A percentile compares a stretch with the other conserved stretches of the same genome.
These are phyloP conservation scores for Agrotis puta DNA, from an alignment of 2,888 invertebrate species.

Conservation along the genomic window DNA sequence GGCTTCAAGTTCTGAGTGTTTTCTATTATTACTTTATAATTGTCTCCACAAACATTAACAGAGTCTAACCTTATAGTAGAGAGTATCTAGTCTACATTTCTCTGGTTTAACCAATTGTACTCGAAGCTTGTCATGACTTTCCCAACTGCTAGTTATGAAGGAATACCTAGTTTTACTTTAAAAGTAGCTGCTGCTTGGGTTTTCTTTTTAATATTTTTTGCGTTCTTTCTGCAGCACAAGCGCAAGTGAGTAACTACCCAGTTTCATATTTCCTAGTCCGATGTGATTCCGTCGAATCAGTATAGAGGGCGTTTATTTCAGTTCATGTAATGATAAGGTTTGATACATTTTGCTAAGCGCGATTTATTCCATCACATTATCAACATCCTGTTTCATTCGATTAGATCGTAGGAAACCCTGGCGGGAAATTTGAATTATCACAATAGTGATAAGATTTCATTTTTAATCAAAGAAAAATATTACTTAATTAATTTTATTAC, in stretches of 20 bases:
- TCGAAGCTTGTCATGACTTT: neutral
- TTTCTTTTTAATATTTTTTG: conserved; percentile 14
- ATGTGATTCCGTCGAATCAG: neutral
- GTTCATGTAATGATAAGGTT: neutral
- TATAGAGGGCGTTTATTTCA: neutral
- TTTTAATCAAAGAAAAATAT: neutral
- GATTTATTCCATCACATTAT: neutral
- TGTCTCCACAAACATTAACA: neutral
- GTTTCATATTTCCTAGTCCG: no score
- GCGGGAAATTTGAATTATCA: conserved; percentile 16
- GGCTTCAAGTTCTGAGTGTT: neutral
- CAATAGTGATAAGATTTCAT: conserved; percentile 2
- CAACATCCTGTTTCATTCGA: neutral
- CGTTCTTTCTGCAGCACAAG: conserved; percentile 9
- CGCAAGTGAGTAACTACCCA: no score
- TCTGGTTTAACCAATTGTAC: neutral
- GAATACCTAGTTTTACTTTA: conserved; percentile 5
- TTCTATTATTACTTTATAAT: neutral
- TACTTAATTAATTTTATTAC: neutral
- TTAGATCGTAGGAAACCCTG: neutral
- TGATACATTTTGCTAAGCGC: neutral
- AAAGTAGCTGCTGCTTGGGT: neutral
- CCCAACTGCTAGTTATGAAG: neutral
- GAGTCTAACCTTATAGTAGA: neutral
- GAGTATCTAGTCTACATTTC: no score